Evolutionary conservation across 2,113 vertebrate genomes (phyloP), one percentile per base, ranked within the genome.

Genomic region (Saguinus imperator): DNA sequence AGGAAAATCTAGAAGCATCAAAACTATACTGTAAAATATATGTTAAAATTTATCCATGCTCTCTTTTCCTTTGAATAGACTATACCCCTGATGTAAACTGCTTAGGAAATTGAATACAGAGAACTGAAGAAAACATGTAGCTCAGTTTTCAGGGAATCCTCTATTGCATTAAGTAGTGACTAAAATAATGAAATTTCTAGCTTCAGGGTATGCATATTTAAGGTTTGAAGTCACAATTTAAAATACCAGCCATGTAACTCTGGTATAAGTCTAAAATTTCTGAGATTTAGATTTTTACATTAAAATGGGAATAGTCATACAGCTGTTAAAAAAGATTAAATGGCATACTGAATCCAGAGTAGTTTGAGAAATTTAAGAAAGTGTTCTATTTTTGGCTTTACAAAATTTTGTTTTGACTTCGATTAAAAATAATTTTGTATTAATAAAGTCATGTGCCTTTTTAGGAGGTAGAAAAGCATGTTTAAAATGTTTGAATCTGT

Each of bases 1-100:
- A 85, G 29, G 87, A 82, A 95, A 83, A 70, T 52, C 20, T 52
- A 37, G 93, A 92, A 83, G 57, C 64, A 96, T 43, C 8, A 96
- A 86, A 85, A 96, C 16, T 64, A 68, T 81, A 20, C 52, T 25
- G 16, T 52, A 21, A 86, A 20, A 64, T 17, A 43, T 27, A 89
- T 35, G 13, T 43, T 77, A 95, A 91, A 90, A 87, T 48, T n/a
- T 77, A 90, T 20, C 64, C 23, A 29, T 25, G 20, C 3, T 93
- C 29, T 91, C 4, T 81, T 66, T 95, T 84, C 57, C 87, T 86
- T 95, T 35, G 27, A 58, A 37, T 43, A 77, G 14, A 85, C 45
- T 61, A 76, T 45, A 37, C 50, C 32, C 12, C 52, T 52, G 16
- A 52, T 8, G 55, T n/a, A 95, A 70, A 9, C 8, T 64, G 8